Evolutionary conservation across 2,888 invertebrate species (phyloP), one percentile per base, ranked within the genome.

Genomic region (Creontiades dilutus): DNA sequence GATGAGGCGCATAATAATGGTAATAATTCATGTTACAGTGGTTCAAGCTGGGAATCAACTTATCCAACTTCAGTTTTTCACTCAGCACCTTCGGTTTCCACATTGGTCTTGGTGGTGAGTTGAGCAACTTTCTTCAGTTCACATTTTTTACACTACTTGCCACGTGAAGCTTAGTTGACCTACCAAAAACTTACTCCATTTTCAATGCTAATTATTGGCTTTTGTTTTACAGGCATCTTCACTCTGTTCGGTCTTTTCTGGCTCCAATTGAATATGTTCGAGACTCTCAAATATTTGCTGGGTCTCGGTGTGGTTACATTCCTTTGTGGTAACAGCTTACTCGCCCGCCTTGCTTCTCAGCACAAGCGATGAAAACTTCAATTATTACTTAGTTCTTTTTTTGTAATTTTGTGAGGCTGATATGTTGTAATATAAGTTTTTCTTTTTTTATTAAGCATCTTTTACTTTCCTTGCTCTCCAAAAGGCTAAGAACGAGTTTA

Each of bases 261-360:
- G 99, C 94, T 98, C 92, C 95, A 96, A 93, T 94, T 99, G 92
- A 96, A 98, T 93, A 99, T 99, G 99, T 99, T 99, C 94, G 96
- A 96, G 92, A 99, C 99, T 23, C 94, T 98, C 92, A 96, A 98
- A 92, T 98, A 97, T 94, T 95, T 99, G 92, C 94, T 97, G 92
- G 96, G 97, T 90, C 94, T 99, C 89, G 98, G 96, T 90, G 94
- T 96, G 61, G 95, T 98, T 91, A 99, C 99, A 90, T 99, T 99
- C 95, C 95, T 99, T 61, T 96, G 97, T 91, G 99, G 99, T 0
- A 98, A 99, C 93, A 96, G 97, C 92, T 95, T 99, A 93, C 95
- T 99, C 92, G 96, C 97, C 90, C 95, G 96, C 90, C 96, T 99
- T 92, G 98, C 96, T 37, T 94, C 94, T 23, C 92, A 92, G 52